Evolutionary conservation across 53 echinoderm and acorn worm genomes (phyloP), one percentile per base, ranked within the genome.

Genomic region (Stichopus horrens): DNA sequence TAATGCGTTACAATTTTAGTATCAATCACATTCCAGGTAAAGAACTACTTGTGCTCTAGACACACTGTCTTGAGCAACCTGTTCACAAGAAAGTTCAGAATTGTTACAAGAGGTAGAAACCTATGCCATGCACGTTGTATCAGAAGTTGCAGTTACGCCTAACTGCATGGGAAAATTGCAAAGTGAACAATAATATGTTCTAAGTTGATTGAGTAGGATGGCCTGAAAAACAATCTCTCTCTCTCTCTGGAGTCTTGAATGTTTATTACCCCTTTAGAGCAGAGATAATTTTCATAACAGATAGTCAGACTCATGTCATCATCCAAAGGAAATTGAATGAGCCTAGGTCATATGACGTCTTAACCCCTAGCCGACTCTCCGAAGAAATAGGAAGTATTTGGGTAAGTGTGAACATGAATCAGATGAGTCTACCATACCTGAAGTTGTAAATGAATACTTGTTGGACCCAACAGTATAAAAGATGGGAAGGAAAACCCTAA

Each of bases 11-110:
- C 88, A 75, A 57, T 53, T 84, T 83, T 18, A 80, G 1, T 74
- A 83, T 94, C 77, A 19, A 13, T 51, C 73, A 92, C 76, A 89
- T 91, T 8, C 92, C 95, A 52, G 90, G 93, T 37, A 91, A 91
- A 63, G 65, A 93, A 6, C 60, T 91, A 54, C 7, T 74, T 74
- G 89, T 86, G 20, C 86, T 83, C n/a, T n/a, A n/a, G 1, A 92
- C 68, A 86, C 90, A 75, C 86, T 90, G 16, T 93, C 95, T 23
- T 84, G 88, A 54, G 91, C 93, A 51, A 91, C 93, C 4, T 54
- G 55, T 9, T 76, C 23, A 8, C 60, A 59, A 7, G 82, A 75
- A 7, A 86, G 86, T 7, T 85, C 79, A 37, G 37, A 37, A 37
- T 37, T 37, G 37, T 37, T 37, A 2, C 37, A 37, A 37, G 52